Percentiles rank a stretch among this genome's conserved stretches.
Evolutionary conservation across 2,888 invertebrate species (phyloP).

Genomic region (Caenorhabditis wallacei): DNA sequence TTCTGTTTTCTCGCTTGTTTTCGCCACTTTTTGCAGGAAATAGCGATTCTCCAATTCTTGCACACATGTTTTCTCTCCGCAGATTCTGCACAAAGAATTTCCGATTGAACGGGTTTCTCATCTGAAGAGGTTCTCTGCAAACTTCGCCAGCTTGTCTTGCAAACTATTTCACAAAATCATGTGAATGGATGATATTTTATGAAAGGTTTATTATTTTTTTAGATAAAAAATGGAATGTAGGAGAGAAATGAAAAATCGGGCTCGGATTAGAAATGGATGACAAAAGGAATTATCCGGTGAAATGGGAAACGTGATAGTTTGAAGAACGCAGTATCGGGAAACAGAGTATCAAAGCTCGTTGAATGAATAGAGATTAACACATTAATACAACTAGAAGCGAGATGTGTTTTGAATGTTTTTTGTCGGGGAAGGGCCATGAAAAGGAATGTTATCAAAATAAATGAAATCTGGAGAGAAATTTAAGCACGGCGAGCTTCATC

Average conservation of each 20-base stretch:
- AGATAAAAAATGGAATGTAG: neutral
- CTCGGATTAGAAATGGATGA: neutral
- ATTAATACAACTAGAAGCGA: neutral
- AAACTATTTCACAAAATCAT: neutral
- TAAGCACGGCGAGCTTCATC: slow-evolving; percentile 16
- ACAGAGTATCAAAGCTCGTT: neutral
- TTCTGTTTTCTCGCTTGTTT: neutral
- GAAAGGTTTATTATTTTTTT: neutral
- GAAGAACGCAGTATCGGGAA: neutral
- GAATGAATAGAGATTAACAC: neutral
- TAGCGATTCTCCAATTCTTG: neutral
- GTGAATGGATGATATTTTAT: neutral
- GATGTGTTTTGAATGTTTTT: neutral
- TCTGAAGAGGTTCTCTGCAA: slow-evolving; percentile 8
- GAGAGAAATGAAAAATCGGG: neutral
- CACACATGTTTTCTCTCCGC: neutral
- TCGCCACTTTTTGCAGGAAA: neutral
- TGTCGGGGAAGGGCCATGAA: neutral
- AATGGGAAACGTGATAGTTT: neutral
- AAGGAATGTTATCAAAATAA: neutral
- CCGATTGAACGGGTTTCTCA: slow-evolving; percentile 5
- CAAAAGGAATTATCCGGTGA: neutral
- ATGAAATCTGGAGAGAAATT: neutral
- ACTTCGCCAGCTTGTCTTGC: neutral
- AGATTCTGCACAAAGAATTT: neutral